phyloP scores from a whole-genome alignment of 2,113 vertebrate species.

The Micromys minutus region DNA sequence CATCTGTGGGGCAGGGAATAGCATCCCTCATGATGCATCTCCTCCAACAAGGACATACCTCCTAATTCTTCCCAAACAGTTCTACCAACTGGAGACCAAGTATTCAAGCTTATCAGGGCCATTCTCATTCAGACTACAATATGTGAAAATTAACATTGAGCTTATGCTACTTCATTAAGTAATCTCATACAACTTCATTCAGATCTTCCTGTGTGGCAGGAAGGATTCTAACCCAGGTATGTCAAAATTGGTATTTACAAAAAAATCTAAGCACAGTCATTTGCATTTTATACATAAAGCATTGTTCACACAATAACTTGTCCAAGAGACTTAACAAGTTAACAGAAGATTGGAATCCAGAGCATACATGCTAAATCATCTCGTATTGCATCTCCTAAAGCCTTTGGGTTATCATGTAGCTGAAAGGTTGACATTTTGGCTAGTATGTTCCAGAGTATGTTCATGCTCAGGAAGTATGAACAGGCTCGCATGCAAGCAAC shows the following conservation, averaged over 20 bases:
- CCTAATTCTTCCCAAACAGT: neutral
- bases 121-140: neutral
- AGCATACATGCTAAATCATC: neutral
- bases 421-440: neutral
- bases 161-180: neutral
- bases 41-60: neutral
- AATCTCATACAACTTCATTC: neutral
- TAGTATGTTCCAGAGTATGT: neutral
- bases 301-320: neutral
- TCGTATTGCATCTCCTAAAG: neutral
- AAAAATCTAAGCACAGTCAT: neutral
- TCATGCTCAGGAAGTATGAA: neutral
- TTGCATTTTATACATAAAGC: slow-evolving; percentile 14
- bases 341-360: neutral
- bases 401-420: neutral
- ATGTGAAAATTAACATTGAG: neutral
- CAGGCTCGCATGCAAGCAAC: neutral
- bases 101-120: neutral
- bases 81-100: neutral
- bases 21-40: neutral
- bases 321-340: neutral
- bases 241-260: neutral
- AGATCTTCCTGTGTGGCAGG: neutral
- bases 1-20: neutral
- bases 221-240: neutral